Evolutionary conservation across 2,113 vertebrate genomes (phyloP).

Genomic region (Geococcyx californianus): DNA sequence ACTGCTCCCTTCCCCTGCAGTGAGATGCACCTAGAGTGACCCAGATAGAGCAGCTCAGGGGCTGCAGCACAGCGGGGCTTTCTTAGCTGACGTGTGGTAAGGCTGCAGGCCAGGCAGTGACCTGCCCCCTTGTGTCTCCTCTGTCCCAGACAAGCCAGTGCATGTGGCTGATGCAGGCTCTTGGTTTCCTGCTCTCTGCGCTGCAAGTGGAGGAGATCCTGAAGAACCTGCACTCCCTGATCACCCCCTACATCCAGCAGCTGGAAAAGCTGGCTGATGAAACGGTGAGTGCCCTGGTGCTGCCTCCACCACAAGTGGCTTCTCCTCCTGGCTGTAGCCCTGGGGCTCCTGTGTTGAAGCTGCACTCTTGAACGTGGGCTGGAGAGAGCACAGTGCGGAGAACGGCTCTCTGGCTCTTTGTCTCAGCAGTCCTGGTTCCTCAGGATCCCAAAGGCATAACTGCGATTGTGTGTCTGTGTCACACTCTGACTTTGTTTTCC

Average conservation of each 20-base stretch:
- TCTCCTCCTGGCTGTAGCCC: neutral
- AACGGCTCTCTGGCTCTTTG: neutral
- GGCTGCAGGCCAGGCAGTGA: neutral
- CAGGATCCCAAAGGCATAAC: neutral
- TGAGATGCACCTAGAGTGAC: neutral
- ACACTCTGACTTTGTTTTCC: conserved; percentile 24
- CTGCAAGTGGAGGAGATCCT: conserved; percentile 97
- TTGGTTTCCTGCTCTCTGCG: conserved; percentile 96
- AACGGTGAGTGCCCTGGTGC: conserved; percentile 76
- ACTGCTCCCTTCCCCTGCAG: neutral
- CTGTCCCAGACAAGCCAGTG: conserved; percentile 92
- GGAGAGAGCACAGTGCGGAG: neutral
- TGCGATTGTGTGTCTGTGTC: neutral
- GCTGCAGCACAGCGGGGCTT: neutral
- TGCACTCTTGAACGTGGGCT: neutral
- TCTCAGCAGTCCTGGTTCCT: neutral
- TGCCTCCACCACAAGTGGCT: neutral
- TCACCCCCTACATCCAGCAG: conserved; percentile 98
- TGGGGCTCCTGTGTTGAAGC: neutral
- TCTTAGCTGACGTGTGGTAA: neutral
- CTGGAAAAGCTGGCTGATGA: conserved; percentile 96
- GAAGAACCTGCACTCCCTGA: conserved; percentile 95
- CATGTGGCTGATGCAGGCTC: conserved; percentile 99
- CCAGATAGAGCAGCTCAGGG: neutral
- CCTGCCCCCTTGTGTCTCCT: conserved; percentile 29